Conservation (phyloP, 1,140 invertebrate species). For the Leptinotarsa defecta region DNA sequence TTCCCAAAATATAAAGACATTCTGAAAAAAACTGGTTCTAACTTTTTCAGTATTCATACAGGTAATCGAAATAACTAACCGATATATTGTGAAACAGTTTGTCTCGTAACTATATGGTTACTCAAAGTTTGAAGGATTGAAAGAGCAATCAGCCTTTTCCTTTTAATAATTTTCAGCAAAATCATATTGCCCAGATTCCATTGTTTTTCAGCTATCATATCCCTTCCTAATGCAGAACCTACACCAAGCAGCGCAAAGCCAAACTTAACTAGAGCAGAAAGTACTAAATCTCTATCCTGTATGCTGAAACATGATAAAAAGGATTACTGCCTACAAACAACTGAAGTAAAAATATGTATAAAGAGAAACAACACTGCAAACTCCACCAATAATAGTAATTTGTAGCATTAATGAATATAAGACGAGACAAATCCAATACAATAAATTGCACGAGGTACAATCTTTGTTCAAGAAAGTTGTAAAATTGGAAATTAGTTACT, state of each 20-base stretch:
- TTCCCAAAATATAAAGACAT: constrained; percentile 60
- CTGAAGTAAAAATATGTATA: constrained; percentile 22
- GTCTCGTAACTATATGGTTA: constrained; percentile 57
- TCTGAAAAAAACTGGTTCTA: constrained; percentile 52
- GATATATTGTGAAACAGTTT: constrained; percentile 58
- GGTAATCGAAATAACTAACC: constrained; percentile 49
- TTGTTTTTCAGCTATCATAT: constrained; percentile 51
- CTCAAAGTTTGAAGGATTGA: constrained; percentile 58
- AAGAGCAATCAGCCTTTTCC: constrained; percentile 56
- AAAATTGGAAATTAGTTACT: too few relatives aligned
- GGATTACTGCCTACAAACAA: constrained; percentile 27
- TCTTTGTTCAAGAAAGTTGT: too few relatives aligned
- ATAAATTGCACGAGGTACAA: too few relatives aligned
- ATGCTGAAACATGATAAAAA: constrained; percentile 52
- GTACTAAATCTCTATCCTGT: constrained; percentile 60
- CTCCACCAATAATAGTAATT: too few relatives aligned
- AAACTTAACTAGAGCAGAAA: constrained; percentile 62
- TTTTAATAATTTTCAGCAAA: constrained; percentile 59
- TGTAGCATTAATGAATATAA: too few relatives aligned
- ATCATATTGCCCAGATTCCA: constrained; percentile 59
- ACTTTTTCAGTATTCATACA: too few relatives aligned
- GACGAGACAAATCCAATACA: too few relatives aligned
- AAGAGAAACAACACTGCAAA: background rate
- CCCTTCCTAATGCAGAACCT: constrained; percentile 47
- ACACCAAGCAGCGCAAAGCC: constrained; percentile 59